Conservation (phyloP, 2,888 invertebrate species). For the Oxystoma pomonae region DNA sequence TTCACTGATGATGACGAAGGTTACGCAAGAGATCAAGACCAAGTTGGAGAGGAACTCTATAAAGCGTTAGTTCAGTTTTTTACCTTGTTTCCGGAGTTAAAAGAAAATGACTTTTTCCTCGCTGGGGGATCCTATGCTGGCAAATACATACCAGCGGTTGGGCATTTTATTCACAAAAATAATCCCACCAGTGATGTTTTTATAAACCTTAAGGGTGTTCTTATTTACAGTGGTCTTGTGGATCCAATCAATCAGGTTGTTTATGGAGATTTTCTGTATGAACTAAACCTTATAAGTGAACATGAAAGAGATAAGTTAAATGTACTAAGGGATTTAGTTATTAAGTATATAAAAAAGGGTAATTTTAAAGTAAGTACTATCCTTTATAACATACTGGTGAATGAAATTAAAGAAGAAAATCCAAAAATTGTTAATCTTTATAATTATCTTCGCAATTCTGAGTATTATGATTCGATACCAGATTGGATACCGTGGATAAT, state of each 20-base stretch:
- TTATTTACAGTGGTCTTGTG: neutral
- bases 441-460: neutral
- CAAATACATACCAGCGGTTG: neutral
- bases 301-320: neutral
- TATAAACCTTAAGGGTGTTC: neutral
- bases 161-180: neutral
- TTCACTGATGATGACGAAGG: neutral
- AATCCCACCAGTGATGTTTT: neutral
- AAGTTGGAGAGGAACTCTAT: neutral
- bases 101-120: neutral
- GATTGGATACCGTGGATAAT: neutral
- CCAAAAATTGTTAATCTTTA: neutral
- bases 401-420: neutral
- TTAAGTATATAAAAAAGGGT: neutral
- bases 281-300: neutral
- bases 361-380: neutral
- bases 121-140: neutral
- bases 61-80: neutral
- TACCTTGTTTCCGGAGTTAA: neutral
- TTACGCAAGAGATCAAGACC: neutral
- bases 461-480: neutral
- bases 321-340: neutral
- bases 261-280: neutral
- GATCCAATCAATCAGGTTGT: neutral
- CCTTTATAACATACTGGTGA: neutral